phyloP scores from a whole-genome alignment of 2,888 invertebrate species.

The Adineta ricciae region DNA sequence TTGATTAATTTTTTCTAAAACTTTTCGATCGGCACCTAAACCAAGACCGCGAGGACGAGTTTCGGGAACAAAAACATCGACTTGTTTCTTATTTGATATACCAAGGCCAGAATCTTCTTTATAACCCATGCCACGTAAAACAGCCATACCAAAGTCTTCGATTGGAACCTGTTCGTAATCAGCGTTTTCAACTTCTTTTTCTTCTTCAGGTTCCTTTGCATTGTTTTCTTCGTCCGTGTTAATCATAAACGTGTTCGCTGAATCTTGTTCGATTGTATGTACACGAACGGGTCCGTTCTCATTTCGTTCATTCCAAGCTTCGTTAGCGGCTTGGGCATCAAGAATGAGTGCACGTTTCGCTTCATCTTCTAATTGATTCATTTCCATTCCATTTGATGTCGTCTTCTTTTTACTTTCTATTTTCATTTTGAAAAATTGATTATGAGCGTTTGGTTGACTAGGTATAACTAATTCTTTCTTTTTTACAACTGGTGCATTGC shows the following conservation, averaged over 20 bases:
- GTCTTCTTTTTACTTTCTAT: not conserved
- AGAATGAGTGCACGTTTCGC: not conserved
- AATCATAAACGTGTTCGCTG: not conserved
- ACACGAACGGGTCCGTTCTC: not conserved
- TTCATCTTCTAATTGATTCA: not conserved
- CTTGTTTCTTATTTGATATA: conserved; percentile 47
- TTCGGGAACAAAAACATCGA: conserved; percentile 58
- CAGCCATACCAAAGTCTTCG: conserved; percentile 57
- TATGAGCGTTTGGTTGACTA: not conserved
- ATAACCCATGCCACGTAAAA: conserved; percentile 81
- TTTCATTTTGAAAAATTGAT: not conserved
- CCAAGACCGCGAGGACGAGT: conserved; percentile 84
- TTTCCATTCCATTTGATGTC: not conserved
- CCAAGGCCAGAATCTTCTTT: conserved; percentile 47
- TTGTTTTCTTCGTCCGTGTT: not conserved
- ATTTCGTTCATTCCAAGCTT: not conserved
- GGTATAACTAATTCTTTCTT: not conserved
- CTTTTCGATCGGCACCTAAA: conserved; percentile 63
- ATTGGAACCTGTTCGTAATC: conserved; percentile 17
- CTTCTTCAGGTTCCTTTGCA: not conserved
- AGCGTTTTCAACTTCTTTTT: not conserved
- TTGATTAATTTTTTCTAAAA: conserved; percentile 29
- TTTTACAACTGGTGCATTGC: not conserved
- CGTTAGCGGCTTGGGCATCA: not conserved
- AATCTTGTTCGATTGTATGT: not conserved